phyloP scores from a whole-genome alignment of 2,888 invertebrate species.

The Thereva nobilitata region DNA sequence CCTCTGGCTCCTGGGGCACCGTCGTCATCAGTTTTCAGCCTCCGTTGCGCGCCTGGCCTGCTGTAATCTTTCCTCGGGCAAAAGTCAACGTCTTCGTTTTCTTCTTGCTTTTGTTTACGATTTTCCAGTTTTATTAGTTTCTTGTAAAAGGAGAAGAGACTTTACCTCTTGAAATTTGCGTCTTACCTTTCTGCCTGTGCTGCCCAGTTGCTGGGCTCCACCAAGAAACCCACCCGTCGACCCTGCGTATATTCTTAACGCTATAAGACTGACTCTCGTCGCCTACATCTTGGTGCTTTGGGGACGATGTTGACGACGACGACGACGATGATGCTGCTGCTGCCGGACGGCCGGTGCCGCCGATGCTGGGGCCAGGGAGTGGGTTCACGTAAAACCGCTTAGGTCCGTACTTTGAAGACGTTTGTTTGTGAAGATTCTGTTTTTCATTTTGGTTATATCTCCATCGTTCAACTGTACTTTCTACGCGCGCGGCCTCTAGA shows the following conservation, averaged over 20 bases:
- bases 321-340: too few species aligned
- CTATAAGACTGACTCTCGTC: constrained; percentile 12
- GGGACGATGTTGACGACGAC: constrained; percentile 1
- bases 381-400: constrained; percentile 23
- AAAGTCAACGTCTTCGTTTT: constrained; percentile 31
- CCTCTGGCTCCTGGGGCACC: constrained; percentile 12
- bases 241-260: background rate
- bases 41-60: background rate
- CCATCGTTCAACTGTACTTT: constrained; percentile 31
- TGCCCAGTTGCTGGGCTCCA: constrained; percentile 13
- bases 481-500: constrained; percentile 21
- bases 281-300: constrained; percentile 2
- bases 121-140: constrained; percentile 31
- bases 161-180: constrained; percentile 1
- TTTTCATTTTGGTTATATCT: constrained; percentile 14
- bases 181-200: constrained; percentile 16
- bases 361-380: constrained; percentile 2
- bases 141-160: constrained; percentile 9
- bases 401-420: constrained; percentile 13
- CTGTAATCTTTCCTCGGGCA: constrained; percentile 19
- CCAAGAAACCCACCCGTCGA: constrained; percentile 10
- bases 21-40: constrained; percentile 1
- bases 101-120: constrained; percentile 22
- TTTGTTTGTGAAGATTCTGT: background rate
- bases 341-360: too few species aligned